A percentile compares a stretch with the other conserved stretches of the same genome.
These are phyloP conservation scores for Helogale parvula DNA, from an alignment of 2,113 vertebrate genomes.

Conservation along the genomic window DNA sequence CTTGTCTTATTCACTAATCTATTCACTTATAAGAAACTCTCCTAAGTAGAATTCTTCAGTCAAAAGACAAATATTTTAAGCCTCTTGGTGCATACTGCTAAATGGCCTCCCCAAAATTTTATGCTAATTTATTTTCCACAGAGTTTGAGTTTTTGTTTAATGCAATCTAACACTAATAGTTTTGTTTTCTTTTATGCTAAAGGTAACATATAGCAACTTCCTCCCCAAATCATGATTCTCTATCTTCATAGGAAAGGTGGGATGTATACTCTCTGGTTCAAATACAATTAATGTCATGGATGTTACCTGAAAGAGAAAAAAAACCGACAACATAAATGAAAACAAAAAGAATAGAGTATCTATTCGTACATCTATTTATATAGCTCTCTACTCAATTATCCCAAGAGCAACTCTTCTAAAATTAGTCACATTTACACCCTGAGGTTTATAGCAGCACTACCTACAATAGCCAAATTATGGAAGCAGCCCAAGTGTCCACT, in stretches of 20 bases:
- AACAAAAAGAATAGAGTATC: background rate
- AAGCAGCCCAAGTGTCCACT: background rate
- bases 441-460: background rate
- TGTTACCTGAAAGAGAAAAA: background rate
- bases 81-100: background rate
- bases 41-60: constrained; percentile 45
- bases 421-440: background rate
- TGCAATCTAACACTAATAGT: background rate
- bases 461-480: background rate
- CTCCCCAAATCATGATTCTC: background rate
- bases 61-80: constrained; percentile 44
- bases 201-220: constrained; percentile 2
- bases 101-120: background rate
- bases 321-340: constrained; percentile 5
- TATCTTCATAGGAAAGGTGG: background rate
- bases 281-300: background rate
- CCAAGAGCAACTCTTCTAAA: constrained; percentile 8
- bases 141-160: background rate
- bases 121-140: constrained; percentile 9
- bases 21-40: background rate
- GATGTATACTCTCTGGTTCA: background rate
- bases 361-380: background rate
- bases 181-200: constrained; percentile 31
- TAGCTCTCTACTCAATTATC: background rate
- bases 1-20: no score